Conservation (phyloP, 2,888 invertebrate genomes). For the Cheilosia soror region DNA sequence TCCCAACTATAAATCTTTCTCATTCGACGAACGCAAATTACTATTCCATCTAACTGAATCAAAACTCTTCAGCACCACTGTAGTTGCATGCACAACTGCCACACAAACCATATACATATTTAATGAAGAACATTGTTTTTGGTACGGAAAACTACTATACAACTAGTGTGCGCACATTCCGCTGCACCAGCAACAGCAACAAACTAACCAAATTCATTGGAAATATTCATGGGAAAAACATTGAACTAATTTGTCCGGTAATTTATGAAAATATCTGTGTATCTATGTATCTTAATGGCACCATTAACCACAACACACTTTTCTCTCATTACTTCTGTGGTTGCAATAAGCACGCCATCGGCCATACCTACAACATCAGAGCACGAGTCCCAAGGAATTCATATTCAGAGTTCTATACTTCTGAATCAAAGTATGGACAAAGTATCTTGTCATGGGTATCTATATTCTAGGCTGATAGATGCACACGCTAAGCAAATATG, state of each 20-base stretch:
- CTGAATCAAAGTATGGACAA: conserved; percentile 60
- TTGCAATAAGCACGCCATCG: not conserved
- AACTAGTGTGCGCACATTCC: conserved; percentile 38
- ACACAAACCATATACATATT: conserved; percentile 53
- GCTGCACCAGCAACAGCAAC: conserved; percentile 25
- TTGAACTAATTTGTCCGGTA: conserved; percentile 73
- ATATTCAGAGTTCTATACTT: conserved; percentile 47
- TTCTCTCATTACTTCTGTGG: conserved; percentile 57
- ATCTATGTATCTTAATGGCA: conserved; percentile 71
- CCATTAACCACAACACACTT: conserved; percentile 69
- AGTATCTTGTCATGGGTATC: conserved; percentile 50
- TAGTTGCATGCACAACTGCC: conserved; percentile 28
- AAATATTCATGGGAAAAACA: conserved; percentile 74
- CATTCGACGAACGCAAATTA: not conserved
- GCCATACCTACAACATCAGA: not conserved
- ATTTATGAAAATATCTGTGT: conserved; percentile 72
- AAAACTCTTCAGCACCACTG: conserved; percentile 51
- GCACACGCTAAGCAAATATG: conserved; percentile 52
- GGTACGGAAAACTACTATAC: conserved; percentile 59
- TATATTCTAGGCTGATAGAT: conserved; percentile 17
- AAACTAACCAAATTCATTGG: conserved; percentile 65
- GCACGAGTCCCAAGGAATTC: conserved; percentile 67
- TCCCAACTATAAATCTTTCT: not conserved
- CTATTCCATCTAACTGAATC: not conserved
- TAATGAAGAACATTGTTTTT: conserved; percentile 71